phyloP scores from a whole-genome alignment of 1,140 invertebrate species.

The Octopus sinensis region DNA sequence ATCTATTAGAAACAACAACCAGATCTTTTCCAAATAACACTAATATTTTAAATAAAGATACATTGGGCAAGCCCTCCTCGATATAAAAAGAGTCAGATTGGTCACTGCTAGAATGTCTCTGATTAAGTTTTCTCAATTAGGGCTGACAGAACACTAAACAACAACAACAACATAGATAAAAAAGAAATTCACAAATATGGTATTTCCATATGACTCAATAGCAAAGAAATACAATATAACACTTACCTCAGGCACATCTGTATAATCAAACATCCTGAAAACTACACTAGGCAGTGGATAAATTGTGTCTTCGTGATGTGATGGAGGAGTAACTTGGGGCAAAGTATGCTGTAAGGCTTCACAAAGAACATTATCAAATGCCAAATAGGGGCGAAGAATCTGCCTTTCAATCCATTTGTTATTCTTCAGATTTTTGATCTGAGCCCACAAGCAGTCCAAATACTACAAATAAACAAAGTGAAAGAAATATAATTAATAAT shows the following conservation, averaged over 20 bases:
- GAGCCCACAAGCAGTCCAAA: conserved; percentile 94
- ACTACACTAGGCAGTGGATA: conserved; percentile 77
- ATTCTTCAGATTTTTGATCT: conserved; percentile 84
- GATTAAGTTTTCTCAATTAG: no score
- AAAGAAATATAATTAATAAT: neutral
- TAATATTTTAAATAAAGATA: no score
- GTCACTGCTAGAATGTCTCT: no score
- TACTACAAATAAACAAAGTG: conserved; percentile 62
- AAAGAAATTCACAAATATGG: no score
- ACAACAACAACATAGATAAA: no score
- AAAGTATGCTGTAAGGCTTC: conserved; percentile 93
- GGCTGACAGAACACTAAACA: no score
- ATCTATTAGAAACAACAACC: no score
- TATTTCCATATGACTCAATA: no score
- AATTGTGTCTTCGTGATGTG: conserved; percentile 81
- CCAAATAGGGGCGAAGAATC: conserved; percentile 89
- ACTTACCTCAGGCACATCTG: conserved; percentile 87
- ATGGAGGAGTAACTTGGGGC: conserved; percentile 81
- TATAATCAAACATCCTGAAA: conserved; percentile 89
- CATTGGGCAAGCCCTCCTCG: no score
- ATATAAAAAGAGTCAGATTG: no score
- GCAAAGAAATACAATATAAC: neutral
- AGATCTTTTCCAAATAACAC: no score
- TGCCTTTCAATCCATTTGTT: conserved; percentile 98
- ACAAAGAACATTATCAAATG: conserved; percentile 90